Conservation (phyloP, 2,888 invertebrate genomes). For the Torymus auratus region DNA sequence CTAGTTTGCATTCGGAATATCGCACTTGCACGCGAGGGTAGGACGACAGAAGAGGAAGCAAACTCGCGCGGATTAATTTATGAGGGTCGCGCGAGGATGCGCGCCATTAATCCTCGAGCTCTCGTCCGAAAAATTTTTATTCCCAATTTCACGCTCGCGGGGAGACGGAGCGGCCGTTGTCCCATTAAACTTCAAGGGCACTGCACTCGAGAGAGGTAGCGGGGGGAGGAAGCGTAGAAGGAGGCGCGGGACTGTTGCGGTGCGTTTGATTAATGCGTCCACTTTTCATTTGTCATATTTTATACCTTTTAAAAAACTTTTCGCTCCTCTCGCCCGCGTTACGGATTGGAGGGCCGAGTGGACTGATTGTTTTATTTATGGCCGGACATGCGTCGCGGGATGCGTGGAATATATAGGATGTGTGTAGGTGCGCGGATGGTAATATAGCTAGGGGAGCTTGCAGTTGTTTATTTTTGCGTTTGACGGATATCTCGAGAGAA, state of each 20-base stretch:
- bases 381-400: slow-evolving; percentile 6
- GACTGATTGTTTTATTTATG: slow-evolving; percentile 56
- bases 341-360: background rate
- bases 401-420: too few relatives aligned
- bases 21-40: background rate
- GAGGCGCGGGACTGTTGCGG: background rate
- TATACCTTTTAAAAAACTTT: slow-evolving; percentile 40
- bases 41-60: slow-evolving; percentile 24
- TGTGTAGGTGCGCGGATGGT: too few relatives aligned
- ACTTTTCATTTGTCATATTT: slow-evolving; percentile 58
- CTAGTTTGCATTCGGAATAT: slow-evolving; percentile 51
- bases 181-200: slow-evolving; percentile 59
- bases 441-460: too few relatives aligned
- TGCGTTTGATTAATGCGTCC: slow-evolving; percentile 56
- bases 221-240: slow-evolving; percentile 6
- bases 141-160: slow-evolving; percentile 59
- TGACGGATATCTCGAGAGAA: too few relatives aligned
- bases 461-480: too few relatives aligned
- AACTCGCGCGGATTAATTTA: slow-evolving; percentile 57
- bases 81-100: slow-evolving; percentile 50
- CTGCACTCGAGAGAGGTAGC: background rate
- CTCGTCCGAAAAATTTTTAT: slow-evolving; percentile 57
- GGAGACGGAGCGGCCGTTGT: slow-evolving; percentile 43
- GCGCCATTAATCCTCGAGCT: slow-evolving; percentile 47
- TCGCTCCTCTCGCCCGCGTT: background rate